Percentiles rank a stretch among this genome's conserved stretches.
Conservation (phyloP, 2,113 vertebrate species). For the Esox niger region DNA sequence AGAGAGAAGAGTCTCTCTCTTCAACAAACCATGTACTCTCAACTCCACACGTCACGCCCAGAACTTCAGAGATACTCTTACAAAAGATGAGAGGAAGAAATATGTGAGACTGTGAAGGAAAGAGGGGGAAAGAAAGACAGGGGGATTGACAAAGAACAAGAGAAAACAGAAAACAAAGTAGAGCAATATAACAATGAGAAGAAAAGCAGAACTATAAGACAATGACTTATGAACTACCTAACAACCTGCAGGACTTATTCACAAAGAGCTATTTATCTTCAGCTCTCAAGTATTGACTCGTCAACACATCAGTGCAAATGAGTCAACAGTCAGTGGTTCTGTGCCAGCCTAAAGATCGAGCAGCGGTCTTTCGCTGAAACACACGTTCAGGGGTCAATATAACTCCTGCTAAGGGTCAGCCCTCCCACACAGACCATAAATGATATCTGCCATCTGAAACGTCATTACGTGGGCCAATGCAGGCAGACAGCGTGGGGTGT, state of each 20-base stretch:
- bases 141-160: too few species aligned
- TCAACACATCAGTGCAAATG: neutral
- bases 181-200: too few species aligned
- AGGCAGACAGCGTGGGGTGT: neutral
- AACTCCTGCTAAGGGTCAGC: neutral
- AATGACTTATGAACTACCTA: too few species aligned
- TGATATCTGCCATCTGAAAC: neutral
- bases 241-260: neutral
- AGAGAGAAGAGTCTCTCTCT: slow-evolving; percentile 26
- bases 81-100: slow-evolving; percentile 13
- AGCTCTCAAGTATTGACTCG: neutral
- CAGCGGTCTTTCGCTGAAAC: slow-evolving; percentile 14
- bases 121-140: neutral
- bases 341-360: slow-evolving; percentile 5
- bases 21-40: slow-evolving; percentile 17
- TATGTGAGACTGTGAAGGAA: neutral
- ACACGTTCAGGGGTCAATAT: slow-evolving; percentile 29
- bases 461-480: slow-evolving; percentile 18
- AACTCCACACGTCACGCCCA: slow-evolving; percentile 28
- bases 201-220: too few species aligned
- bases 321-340: neutral
- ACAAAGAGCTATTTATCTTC: neutral
- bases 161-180: too few species aligned
- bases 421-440: slow-evolving; percentile 17
- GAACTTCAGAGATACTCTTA: slow-evolving; percentile 6